phyloP scores from a whole-genome alignment of 2,113 vertebrate species.

The Pampusana beccarii region DNA sequence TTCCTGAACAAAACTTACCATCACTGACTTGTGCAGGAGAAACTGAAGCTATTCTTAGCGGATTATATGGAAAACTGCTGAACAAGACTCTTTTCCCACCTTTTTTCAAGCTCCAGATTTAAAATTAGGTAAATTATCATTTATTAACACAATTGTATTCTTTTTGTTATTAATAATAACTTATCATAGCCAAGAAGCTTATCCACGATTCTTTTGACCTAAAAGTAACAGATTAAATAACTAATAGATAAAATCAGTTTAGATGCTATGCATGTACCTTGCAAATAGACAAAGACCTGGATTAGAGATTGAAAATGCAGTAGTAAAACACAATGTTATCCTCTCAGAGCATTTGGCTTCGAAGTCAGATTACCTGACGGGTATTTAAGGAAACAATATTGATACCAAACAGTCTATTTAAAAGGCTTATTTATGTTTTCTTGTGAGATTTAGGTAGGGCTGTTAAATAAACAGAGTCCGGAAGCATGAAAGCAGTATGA shows the following conservation, averaged over 20 bases:
- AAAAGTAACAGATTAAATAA: neutral
- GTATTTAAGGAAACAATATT: neutral
- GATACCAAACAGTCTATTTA: neutral
- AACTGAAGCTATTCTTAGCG: neutral
- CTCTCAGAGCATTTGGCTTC: neutral
- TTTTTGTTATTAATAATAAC: neutral
- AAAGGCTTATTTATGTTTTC: neutral
- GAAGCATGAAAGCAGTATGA: neutral
- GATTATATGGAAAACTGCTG: neutral
- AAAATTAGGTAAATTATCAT: neutral
- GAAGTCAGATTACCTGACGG: neutral
- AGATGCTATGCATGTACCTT: neutral
- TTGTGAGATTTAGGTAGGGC: neutral
- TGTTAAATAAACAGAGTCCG: neutral
- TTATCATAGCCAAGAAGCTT: neutral
- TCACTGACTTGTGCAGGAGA: neutral
- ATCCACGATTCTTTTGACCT: neutral
- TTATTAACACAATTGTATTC: neutral
- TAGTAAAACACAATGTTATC: neutral
- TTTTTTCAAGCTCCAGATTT: neutral
- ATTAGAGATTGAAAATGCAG: neutral
- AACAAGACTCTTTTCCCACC: neutral
- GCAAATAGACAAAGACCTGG: neutral
- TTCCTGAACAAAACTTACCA: neutral
- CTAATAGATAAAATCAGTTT: neutral